A percentile compares a stretch with the other conserved stretches of the same genome.
phyloP scores from a whole-genome alignment of 2,797 vertebrate genomes.

The Pterois miles region DNA sequence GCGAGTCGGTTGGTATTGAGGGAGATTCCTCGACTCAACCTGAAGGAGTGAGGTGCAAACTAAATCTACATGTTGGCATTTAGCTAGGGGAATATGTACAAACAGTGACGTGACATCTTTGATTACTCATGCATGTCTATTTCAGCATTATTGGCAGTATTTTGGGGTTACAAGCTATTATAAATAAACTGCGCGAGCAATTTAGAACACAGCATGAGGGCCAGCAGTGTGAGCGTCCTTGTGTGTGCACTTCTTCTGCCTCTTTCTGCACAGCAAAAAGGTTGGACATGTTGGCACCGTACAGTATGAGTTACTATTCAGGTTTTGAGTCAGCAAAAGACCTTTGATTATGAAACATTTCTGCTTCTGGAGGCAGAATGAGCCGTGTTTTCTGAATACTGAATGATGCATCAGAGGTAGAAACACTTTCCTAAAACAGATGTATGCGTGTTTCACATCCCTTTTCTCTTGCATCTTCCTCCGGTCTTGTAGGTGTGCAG shows the following conservation, averaged over 20 bases:
- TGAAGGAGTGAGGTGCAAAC: conserved; percentile 30
- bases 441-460: conserved; percentile 19
- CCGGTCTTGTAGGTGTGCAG: conserved; percentile 53
- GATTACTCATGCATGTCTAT: not conserved
- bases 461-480: conserved; percentile 30
- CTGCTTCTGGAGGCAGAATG: conserved; percentile 43
- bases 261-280: not conserved
- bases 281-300: conserved; percentile 9
- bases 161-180: not conserved
- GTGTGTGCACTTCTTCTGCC: not conserved
- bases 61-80: conserved; percentile 12
- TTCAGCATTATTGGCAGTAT: not conserved
- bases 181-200: not conserved
- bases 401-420: conserved; percentile 42
- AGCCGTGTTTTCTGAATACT: conserved; percentile 31
- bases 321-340: conserved; percentile 50
- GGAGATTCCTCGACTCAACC: conserved; percentile 29
- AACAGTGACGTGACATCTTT: not conserved
- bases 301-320: conserved; percentile 6
- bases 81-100: not conserved
- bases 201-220: not conserved
- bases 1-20: conserved; percentile 6
- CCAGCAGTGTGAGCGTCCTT: not conserved
- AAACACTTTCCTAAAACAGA: conserved; percentile 47
- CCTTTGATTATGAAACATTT: conserved; percentile 54